Percentiles rank a stretch among this genome's conserved stretches.
These are phyloP conservation scores for Rhagium mordax DNA, from an alignment of 2,888 invertebrate genomes.

Conservation along the genomic window DNA sequence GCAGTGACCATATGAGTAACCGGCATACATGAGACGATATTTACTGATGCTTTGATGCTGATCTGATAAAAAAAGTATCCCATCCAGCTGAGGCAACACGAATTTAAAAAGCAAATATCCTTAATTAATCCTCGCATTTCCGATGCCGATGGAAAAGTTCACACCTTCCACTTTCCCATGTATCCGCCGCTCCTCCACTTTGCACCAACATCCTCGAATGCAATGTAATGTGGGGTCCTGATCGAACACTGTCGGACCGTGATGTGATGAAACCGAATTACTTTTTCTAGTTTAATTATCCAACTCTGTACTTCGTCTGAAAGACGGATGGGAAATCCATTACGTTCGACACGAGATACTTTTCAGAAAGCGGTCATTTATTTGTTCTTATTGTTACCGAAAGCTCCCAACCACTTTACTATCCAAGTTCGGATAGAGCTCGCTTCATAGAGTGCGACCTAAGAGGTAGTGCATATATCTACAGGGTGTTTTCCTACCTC, in stretches of 20 bases:
- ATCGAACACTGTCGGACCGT: slow-evolving; percentile 37
- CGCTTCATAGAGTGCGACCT: not conserved
- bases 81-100: not conserved
- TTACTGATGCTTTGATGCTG: too few species aligned
- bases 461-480: not conserved
- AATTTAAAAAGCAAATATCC: not conserved
- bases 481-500: too few species aligned
- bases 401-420: slow-evolving; percentile 8
- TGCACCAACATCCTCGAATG: not conserved
- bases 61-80: too few species aligned
- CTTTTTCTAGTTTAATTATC: slow-evolving; percentile 56
- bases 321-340: slow-evolving; percentile 54
- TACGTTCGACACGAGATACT: slow-evolving; percentile 38
- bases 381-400: slow-evolving; percentile 21
- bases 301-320: slow-evolving; percentile 43
- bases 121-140: not conserved
- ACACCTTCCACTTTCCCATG: not conserved
- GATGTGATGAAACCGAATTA: slow-evolving; percentile 54
- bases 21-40: too few species aligned
- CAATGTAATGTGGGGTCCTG: slow-evolving; percentile 28
- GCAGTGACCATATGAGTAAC: too few species aligned
- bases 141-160: not conserved
- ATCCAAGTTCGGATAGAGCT: not conserved
- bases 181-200: not conserved
- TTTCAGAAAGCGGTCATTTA: slow-evolving; percentile 25